Evolutionary conservation across 2,797 vertebrate species (phyloP).

Genomic region (Lepidocolaptes lacrymiger): DNA sequence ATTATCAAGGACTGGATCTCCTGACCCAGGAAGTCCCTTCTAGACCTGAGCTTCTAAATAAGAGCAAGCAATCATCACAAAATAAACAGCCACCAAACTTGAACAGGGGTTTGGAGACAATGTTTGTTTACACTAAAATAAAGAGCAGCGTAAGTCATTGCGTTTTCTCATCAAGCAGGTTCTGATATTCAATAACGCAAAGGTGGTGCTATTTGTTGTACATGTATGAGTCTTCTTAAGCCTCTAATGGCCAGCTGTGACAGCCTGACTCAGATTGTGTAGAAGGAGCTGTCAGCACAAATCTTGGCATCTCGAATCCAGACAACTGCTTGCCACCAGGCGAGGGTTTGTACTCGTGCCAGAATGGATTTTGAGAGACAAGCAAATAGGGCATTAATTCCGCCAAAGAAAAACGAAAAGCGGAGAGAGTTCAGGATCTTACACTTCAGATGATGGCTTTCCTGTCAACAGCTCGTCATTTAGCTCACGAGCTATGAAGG

Average conservation of each 20-base stretch:
- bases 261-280: conserved; percentile 73
- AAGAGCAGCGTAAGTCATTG: not conserved
- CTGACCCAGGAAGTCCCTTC: not conserved
- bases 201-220: conserved; percentile 47
- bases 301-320: conserved; percentile 74
- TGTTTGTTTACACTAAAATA: conserved; percentile 18
- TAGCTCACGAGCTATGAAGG: conserved; percentile 75
- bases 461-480: conserved; percentile 78
- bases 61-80: not conserved
- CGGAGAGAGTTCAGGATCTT: conserved; percentile 60
- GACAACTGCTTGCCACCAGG: conserved; percentile 77
- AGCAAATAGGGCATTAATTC: conserved; percentile 73
- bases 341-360: conserved; percentile 75
- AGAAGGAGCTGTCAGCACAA: conserved; percentile 80
- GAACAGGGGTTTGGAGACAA: not conserved
- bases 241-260: conserved; percentile 71
- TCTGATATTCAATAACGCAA: conserved; percentile 21
- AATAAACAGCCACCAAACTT: not conserved
- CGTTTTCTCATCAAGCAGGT: conserved; percentile 8
- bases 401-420: conserved; percentile 71
- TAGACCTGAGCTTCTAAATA: not conserved
- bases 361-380: conserved; percentile 76
- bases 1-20: conserved; percentile 13
- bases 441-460: conserved; percentile 49
- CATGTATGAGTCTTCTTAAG: conserved; percentile 56